A percentile compares a stretch with the other conserved stretches of the same genome.
These are phyloP conservation scores for Polydrusus pterygomalis DNA, from an alignment of 2,888 invertebrate genomes.

Conservation along the genomic window DNA sequence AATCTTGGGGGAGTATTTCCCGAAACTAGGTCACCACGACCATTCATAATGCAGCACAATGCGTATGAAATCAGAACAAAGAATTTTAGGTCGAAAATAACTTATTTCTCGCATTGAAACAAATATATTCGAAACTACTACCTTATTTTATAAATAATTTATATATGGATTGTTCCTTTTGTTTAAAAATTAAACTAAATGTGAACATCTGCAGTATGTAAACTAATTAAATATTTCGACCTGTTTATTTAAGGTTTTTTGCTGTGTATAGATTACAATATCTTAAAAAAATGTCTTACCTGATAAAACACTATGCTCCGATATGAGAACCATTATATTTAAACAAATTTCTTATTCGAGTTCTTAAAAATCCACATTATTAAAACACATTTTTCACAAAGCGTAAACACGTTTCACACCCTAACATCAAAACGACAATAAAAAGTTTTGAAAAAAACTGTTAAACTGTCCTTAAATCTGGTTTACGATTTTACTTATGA, in stretches of 20 bases:
- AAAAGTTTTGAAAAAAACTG: constrained; percentile 27
- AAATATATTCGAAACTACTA: background rate
- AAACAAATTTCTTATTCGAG: constrained; percentile 25
- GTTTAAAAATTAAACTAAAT: background rate
- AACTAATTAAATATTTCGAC: background rate
- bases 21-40: constrained; percentile 51
- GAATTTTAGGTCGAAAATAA: background rate
- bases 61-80: constrained; percentile 43
- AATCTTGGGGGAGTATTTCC: constrained; percentile 31
- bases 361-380: constrained; percentile 3
- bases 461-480: constrained; percentile 21
- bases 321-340: constrained; percentile 61
- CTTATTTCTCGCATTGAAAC: background rate
- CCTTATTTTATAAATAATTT: background rate
- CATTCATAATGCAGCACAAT: constrained; percentile 52
- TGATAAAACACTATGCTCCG: constrained; percentile 60
- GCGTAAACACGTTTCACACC: constrained; percentile 13
- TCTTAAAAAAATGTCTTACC: constrained; percentile 56
- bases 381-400: constrained; percentile 22
- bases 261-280: too few relatives aligned
- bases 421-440: constrained; percentile 56
- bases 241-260: too few relatives aligned
- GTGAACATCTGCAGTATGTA: background rate
- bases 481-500: constrained; percentile 33
- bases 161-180: background rate